Base-by-base conservation (phyloP, 1,140 invertebrate genomes). In the Xylocopa sonorina region DNA sequence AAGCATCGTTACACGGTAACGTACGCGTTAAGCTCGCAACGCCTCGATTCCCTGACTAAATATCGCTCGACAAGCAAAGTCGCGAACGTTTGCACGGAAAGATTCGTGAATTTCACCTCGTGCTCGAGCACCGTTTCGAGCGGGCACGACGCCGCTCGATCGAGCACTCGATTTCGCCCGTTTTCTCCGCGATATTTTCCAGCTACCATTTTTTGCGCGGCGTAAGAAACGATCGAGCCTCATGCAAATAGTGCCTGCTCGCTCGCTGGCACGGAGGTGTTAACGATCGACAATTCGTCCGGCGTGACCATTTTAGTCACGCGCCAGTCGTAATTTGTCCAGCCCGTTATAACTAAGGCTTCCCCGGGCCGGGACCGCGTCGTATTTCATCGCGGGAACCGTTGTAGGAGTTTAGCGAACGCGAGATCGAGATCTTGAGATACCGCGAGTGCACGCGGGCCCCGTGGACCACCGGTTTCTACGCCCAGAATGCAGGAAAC, bases 211-310 rank as follows among this genome's bases (percentile, higher is more conserved):
- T n/a, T 80, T 76, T 50, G 64, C 55, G 29, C 2, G 41, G 53
- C 12, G 24, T 32, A 53, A 75, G 57, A 16, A 80, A 34, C 62
- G 53, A 84, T 76, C 85, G 53, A 84, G 78, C 85, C 82, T 78
- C 85, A 88, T 88, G 87, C 88, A 86, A 88, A 90, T 89, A 90
- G 88, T 87, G 88, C 71, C 85, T 86, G 78, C 77, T 74, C 68
- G 69, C 83, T 69, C 68, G 32, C 78, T 72, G 73, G 83, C 84
- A 87, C 82, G 89, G 89, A 91, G 89, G 89, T 91, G 90, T 91
- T 90, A 91, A 91, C 86, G 87, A 90, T 90, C 88, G 88, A 83
- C 87, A 89, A 91, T 92, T 90, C 90, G 90, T 87, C 84, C 84
- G 72, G 78, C 83, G 76, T 89, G 86, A 87, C 90, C 90, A 89